A percentile compares a stretch with the other conserved stretches of the same genome.
Evolutionary conservation across 2,888 invertebrate species (phyloP).

Genomic region (Amphimallon solstitiale): DNA sequence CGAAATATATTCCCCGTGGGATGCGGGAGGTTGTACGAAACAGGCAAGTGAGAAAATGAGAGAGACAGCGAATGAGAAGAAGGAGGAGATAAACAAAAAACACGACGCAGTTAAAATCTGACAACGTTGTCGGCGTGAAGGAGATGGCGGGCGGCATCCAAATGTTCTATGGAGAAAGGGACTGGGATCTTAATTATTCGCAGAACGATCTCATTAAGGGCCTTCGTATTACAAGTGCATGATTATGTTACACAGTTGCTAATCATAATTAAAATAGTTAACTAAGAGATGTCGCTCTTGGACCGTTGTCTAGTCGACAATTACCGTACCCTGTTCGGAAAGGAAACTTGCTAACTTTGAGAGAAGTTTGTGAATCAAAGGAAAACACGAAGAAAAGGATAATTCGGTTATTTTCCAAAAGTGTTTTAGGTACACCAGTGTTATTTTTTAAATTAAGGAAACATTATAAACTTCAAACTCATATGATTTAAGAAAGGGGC

Average conservation of each 20-base stretch:
- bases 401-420: no score
- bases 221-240: slow-evolving; percentile 54
- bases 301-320: slow-evolving; percentile 12
- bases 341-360: no score
- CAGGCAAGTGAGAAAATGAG: background rate
- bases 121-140: slow-evolving; percentile 54
- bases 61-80: no score
- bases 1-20: slow-evolving; percentile 16
- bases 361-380: no score
- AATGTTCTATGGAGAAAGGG: background rate
- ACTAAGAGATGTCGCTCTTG: slow-evolving; percentile 31
- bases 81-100: slow-evolving; percentile 44
- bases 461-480: no score
- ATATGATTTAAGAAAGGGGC: no score
- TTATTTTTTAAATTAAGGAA: no score
- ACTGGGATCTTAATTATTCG: slow-evolving; percentile 54
- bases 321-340: slow-evolving; percentile 10
- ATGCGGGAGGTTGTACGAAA: no score
- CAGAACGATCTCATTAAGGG: slow-evolving; percentile 57
- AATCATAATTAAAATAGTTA: slow-evolving; percentile 35
- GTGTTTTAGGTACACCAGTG: no score
- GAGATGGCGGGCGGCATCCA: slow-evolving; percentile 49
- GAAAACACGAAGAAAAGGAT: no score
- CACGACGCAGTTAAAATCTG: slow-evolving; percentile 54
- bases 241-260: slow-evolving; percentile 53